phyloP scores from a whole-genome alignment of 2,113 vertebrate genomes.

The Neodontobutis hainanensis region DNA sequence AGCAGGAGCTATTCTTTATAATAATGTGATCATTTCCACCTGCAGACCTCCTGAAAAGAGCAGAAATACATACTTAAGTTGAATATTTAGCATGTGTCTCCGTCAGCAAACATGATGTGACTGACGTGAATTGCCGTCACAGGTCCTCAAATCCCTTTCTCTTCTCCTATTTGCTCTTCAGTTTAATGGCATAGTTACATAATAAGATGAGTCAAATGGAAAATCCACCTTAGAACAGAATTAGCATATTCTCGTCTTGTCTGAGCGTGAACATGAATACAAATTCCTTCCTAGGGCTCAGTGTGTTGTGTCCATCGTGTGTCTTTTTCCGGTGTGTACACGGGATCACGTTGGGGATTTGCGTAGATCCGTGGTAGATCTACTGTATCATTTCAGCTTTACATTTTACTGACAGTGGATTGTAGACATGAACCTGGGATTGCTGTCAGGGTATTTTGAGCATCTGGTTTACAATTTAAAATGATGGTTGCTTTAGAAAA shows the following conservation, averaged over 20 bases:
- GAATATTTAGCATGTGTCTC: slow-evolving; percentile 10
- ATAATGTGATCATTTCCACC: too few relatives aligned
- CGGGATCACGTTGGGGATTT: background rate
- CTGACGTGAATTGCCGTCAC: slow-evolving; percentile 2
- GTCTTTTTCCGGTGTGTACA: background rate
- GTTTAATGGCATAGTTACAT: slow-evolving; percentile 31
- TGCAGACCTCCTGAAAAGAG: background rate
- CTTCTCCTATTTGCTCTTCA: slow-evolving; percentile 24
- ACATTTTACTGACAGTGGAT: background rate
- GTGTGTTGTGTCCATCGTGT: background rate
- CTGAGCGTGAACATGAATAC: slow-evolving; percentile 26
- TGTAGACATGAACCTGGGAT: too few relatives aligned
- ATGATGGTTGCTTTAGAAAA: background rate
- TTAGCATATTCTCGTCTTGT: slow-evolving; percentile 21
- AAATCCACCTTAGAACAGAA: slow-evolving; percentile 31
- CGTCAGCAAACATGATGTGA: background rate
- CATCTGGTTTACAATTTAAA: too few relatives aligned
- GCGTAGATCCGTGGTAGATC: background rate
- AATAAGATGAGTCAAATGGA: slow-evolving; percentile 31
- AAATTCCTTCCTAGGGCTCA: slow-evolving; percentile 3
- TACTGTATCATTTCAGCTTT: background rate
- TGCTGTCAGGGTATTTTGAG: too few relatives aligned
- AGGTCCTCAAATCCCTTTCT: slow-evolving; percentile 12
- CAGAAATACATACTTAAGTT: slow-evolving; percentile 3
- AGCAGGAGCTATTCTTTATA: too few relatives aligned